Conservation (phyloP, 2,113 vertebrate genomes). For the Phaethon lepturus region DNA sequence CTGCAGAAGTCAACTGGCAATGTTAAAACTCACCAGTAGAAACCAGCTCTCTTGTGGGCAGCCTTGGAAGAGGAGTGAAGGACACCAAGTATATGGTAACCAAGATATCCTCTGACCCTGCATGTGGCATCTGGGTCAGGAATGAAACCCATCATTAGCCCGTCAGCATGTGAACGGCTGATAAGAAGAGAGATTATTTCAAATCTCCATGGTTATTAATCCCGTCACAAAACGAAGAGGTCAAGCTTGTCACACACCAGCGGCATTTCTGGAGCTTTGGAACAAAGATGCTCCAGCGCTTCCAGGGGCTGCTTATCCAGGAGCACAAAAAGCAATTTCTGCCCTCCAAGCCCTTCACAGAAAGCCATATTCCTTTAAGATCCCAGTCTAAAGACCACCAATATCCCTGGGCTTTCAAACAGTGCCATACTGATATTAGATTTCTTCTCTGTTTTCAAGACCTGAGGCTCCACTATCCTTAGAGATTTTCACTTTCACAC, state of each 20-base stretch:
- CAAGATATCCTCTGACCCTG: neutral
- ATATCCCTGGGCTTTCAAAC: neutral
- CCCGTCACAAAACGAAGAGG: neutral
- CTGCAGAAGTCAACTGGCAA: neutral
- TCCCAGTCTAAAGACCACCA: neutral
- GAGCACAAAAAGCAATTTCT: neutral
- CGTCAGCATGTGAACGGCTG: neutral
- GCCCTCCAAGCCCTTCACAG: neutral
- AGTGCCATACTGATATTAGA: neutral
- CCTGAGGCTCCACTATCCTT: neutral
- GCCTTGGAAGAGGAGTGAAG: neutral
- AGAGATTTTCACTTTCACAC: neutral
- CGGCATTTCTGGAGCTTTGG: neutral
- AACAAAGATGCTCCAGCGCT: neutral
- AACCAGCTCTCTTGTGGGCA: neutral
- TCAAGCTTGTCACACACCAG: neutral
- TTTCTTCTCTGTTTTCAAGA: neutral
- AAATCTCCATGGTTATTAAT: neutral
- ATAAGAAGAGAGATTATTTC: neutral
- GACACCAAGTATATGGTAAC: neutral
- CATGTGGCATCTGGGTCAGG: neutral
- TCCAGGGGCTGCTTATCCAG: neutral
- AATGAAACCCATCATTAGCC: neutral
- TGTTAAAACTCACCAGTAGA: neutral
- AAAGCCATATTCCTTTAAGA: neutral